A percentile compares a stretch with the other conserved stretches of the same genome.
phyloP scores from a whole-genome alignment of 2,888 invertebrate species.

The Eilema depressum region DNA sequence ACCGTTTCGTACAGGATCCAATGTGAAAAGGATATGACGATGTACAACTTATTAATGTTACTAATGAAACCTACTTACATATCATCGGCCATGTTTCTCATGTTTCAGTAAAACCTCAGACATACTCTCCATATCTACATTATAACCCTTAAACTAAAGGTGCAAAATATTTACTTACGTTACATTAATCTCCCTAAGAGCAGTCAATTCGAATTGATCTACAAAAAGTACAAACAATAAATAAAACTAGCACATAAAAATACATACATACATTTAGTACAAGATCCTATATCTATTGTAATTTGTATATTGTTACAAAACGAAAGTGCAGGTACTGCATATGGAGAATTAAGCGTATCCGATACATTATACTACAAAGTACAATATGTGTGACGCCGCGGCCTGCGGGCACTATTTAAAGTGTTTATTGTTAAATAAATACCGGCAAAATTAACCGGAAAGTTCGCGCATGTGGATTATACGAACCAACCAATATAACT shows the following conservation, averaged over 20 bases:
- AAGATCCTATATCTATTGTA: conserved; percentile 71
- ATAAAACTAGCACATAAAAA: conserved; percentile 74
- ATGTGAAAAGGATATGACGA: conserved; percentile 50
- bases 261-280: conserved; percentile 70
- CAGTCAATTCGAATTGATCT: conserved; percentile 82
- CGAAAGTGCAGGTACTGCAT: conserved; percentile 80
- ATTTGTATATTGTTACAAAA: conserved; percentile 79
- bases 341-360: conserved; percentile 80
- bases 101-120: conserved; percentile 44
- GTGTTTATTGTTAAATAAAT: neutral
- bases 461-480: too few relatives aligned
- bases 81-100: conserved; percentile 38
- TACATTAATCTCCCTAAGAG: conserved; percentile 81
- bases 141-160: conserved; percentile 71
- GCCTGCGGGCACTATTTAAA: conserved; percentile 24
- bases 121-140: conserved; percentile 51
- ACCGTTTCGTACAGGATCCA: conserved; percentile 36
- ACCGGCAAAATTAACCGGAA: too few relatives aligned
- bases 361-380: conserved; percentile 57
- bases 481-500: too few relatives aligned
- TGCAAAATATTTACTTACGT: conserved; percentile 77
- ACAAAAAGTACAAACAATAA: conserved; percentile 78
- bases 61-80: conserved; percentile 52
- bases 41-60: conserved; percentile 53
- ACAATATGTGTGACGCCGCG: conserved; percentile 33